Evolutionary conservation across 2,888 invertebrate genomes (phyloP), one percentile per base, ranked within the genome.

Genomic region (Drosophila niveifrons): DNA sequence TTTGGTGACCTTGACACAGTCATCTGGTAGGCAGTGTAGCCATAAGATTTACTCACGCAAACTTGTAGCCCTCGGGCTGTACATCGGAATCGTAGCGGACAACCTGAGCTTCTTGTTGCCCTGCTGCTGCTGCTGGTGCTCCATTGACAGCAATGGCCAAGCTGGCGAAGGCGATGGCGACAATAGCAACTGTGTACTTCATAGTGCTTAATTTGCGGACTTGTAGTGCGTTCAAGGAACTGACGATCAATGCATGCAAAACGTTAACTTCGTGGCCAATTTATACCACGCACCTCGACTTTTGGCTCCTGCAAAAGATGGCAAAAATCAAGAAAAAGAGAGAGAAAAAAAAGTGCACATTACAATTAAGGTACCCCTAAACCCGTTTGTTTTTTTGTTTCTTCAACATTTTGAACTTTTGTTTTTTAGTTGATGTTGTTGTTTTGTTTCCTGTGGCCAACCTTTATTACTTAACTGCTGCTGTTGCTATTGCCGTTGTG

Each of bases 51-150:
- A 90, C 91, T 87, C 90, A 91, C 91, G 72, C 83, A 80, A 91
- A 91, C 74, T 90, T 91, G 68, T 91, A 91, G 80, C 91, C 85
- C 77, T 91, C 91, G 23, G 91, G 90, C 67, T 90, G 91, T 52
- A 91, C 91, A 90, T 95, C 94, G 67, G 93, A 92, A 46, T 95
- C 95, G 85, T 94, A 94, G 72, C 94, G 94, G 52, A 95, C 75
- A 72, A 95, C 93, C 84, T 94, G 93, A 2, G 94, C 95, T 80
- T 95, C 94, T 88, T 94, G 91, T 64, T 87, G 71, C 8, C 36
- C 62, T 6, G 82, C 74, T 64, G 91, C 74, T 64, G 91, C n/a
- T n/a, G 36, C 36, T n/a, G 91, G 91, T 39, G 91, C 91, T 31
- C 90, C 90, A 65, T 86, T 69, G 31, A 81, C 91, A 53, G 85